These are phyloP conservation scores for Ceratoteleas bidentatus DNA, from an alignment of 1,140 invertebrate species.

Conservation along the genomic window DNA sequence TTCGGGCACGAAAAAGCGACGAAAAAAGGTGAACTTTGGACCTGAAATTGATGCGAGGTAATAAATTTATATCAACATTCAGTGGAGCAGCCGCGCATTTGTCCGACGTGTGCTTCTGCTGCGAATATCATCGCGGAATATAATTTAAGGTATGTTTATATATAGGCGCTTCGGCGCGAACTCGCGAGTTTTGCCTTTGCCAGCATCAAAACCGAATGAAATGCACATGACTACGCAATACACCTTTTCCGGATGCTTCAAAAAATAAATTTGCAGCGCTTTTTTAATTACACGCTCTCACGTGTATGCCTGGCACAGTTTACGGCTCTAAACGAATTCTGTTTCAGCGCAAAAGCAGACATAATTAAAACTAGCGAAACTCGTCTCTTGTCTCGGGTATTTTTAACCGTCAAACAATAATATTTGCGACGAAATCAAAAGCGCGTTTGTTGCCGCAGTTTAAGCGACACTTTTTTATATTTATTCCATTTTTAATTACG, in stretches of 20 bases:
- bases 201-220: conserved; percentile 33
- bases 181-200: conserved; percentile 23
- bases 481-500: too few relatives aligned
- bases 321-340: conserved; percentile 39
- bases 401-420: conserved; percentile 26
- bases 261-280: conserved; percentile 35
- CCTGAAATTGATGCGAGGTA: conserved; percentile 30
- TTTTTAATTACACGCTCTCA: conserved; percentile 34
- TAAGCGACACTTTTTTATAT: too few relatives aligned
- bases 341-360: conserved; percentile 25
- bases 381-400: neutral
- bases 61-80: conserved; percentile 51
- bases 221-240: conserved; percentile 25
- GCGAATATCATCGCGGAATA: conserved; percentile 35
- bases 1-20: neutral
- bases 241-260: conserved; percentile 23
- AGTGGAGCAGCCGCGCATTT: conserved; percentile 43
- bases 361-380: conserved; percentile 39
- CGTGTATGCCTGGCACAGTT: conserved; percentile 5
- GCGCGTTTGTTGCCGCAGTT: neutral
- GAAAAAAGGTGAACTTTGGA: neutral
- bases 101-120: conserved; percentile 38
- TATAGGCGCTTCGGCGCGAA: conserved; percentile 13
- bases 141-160: conserved; percentile 52
- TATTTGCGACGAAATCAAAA: conserved; percentile 20